These are phyloP conservation scores for Petrocephalus schoutedeni DNA, from an alignment of 2,797 vertebrate genomes.

Conservation along the genomic window DNA sequence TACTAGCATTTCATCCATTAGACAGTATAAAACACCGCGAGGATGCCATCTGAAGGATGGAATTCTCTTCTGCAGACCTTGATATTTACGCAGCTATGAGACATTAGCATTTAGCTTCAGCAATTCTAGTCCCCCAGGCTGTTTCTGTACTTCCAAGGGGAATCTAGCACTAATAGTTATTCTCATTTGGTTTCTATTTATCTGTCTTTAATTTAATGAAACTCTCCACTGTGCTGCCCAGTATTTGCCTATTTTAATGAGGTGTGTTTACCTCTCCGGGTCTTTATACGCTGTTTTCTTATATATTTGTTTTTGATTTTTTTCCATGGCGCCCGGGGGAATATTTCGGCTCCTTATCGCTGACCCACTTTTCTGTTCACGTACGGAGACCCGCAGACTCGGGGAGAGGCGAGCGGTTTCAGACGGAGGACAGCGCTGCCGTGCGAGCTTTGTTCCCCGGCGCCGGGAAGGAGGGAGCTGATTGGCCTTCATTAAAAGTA, in stretches of 20 bases:
- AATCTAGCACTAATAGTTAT: not conserved
- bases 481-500: not conserved
- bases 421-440: not conserved
- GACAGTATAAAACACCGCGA: not conserved
- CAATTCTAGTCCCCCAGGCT: not conserved
- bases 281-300: constrained; percentile 13
- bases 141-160: not conserved
- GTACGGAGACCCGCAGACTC: not conserved
- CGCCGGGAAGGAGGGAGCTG: not conserved
- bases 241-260: not conserved
- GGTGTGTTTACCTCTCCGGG: not conserved
- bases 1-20: not conserved
- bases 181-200: not conserved
- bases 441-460: not conserved
- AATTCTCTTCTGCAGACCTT: not conserved
- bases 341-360: constrained; percentile 6
- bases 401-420: not conserved
- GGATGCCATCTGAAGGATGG: not conserved
- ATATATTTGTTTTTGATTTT: not conserved
- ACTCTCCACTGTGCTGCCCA: not conserved
- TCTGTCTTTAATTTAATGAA: not conserved
- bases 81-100: not conserved
- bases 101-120: not conserved
- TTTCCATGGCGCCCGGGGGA: not conserved
- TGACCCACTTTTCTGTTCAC: not conserved